Evolutionary conservation across 2,888 invertebrate species (phyloP).

Genomic region (Arge pagana): DNA sequence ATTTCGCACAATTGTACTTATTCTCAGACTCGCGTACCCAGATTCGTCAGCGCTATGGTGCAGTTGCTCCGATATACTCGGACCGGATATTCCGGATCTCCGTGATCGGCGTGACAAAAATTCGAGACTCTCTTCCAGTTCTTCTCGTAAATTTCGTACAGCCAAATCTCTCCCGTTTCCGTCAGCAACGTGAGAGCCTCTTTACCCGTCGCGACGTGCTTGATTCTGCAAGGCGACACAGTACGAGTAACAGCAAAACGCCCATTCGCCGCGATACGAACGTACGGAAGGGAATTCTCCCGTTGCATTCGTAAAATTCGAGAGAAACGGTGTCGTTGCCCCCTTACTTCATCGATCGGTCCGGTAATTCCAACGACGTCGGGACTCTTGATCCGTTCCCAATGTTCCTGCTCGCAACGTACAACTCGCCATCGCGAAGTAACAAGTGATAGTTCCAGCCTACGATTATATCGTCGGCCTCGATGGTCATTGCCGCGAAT

Average conservation of each 20-base stretch:
- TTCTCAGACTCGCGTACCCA: conserved; percentile 37
- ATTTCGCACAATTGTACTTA: too few relatives aligned
- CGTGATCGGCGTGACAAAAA: conserved; percentile 37
- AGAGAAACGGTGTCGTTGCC: not conserved
- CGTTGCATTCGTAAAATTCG: too few relatives aligned
- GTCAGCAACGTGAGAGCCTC: conserved; percentile 43
- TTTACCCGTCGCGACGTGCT: conserved; percentile 40
- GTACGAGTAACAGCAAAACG: too few relatives aligned
- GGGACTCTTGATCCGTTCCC: not conserved
- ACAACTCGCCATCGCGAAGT: conserved; percentile 43
- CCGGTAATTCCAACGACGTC: not conserved
- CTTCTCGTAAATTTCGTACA: conserved; percentile 43
- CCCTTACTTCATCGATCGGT: not conserved
- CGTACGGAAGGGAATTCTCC: too few relatives aligned
- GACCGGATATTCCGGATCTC: conserved; percentile 38
- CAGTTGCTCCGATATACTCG: conserved; percentile 45
- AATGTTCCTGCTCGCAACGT: conserved; percentile 38
- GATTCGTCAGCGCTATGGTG: conserved; percentile 49
- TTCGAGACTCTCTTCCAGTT: conserved; percentile 45
- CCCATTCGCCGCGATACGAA: too few relatives aligned
- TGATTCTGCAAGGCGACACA: conserved; percentile 39
- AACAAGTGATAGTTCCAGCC: conserved; percentile 53
- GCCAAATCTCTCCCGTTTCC: conserved; percentile 43
- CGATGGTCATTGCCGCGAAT: conserved; percentile 41
- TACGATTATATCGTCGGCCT: conserved; percentile 45